Percentiles rank a stretch among this genome's conserved stretches.
Conservation (phyloP, 2,113 vertebrate species). For the Anarhynchus alexandrinus region DNA sequence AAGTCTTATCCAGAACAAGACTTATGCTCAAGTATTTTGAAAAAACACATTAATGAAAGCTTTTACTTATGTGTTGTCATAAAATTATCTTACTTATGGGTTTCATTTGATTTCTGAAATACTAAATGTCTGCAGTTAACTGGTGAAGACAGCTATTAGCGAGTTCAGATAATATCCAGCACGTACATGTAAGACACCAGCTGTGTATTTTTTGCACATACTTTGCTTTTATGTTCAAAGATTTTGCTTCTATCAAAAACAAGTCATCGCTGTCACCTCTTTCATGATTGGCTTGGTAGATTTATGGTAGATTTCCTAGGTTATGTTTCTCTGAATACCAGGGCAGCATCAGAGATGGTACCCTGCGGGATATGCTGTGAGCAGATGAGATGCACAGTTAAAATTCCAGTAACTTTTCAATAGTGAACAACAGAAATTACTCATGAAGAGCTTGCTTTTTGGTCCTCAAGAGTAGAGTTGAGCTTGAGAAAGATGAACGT, state of each 20-base stretch:
- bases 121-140: not conserved
- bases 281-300: not conserved
- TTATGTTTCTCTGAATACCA: not conserved
- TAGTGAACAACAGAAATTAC: not conserved
- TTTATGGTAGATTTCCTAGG: not conserved
- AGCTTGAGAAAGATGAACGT: not conserved
- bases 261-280: too few species aligned
- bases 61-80: not conserved
- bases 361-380: not conserved
- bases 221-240: not conserved
- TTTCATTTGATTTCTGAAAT: not conserved
- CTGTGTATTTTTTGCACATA: not conserved
- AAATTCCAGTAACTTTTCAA: not conserved
- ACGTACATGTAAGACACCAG: not conserved
- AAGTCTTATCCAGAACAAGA: not conserved
- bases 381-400: not conserved
- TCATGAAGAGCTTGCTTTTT: not conserved
- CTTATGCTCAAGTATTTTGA: not conserved
- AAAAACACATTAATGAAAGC: not conserved
- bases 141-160: not conserved
- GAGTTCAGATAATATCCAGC: not conserved
- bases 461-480: not conserved
- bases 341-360: not conserved
- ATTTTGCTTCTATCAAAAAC: not conserved
- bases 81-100: not conserved